Base-by-base conservation (phyloP, 2,888 invertebrate species). In the Drosophila pegasa region DNA sequence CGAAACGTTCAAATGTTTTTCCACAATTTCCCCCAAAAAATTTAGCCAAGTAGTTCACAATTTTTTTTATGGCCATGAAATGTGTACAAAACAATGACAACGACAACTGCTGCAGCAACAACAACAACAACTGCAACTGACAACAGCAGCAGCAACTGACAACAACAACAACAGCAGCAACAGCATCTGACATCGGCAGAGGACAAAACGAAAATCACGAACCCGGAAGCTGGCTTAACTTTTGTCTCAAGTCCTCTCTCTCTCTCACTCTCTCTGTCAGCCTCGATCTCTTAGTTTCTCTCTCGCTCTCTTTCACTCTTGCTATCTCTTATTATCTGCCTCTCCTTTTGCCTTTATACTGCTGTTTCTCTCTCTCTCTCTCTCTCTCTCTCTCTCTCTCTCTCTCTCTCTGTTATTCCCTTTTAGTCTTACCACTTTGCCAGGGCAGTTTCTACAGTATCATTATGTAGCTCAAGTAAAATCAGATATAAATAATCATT, bases 141-240 rank as follows among this genome's bases (percentile, higher is more conserved):
- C 73, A 71, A 76, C 57, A 45, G 58, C 52, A 33, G 27, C 43
- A 27, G 50, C 50, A 50, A 50, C 50, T 37, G 65, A 52, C 65
- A 75, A 54, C 66, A 41, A 52, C 78, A 67, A 16, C 47, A 54
- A 45, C 67, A 77, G 45, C 61, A 47, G 50, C 80, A 65, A 14
- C 52, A 54, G 71, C 57, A 50, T 55, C 47, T 48, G 50, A 50
- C 50, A 60, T 25, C 45, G 51, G n/a, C 58, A 63, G 71, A 76
- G 77, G 76, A 83, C 77, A 87, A 90, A 81, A 80, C 76, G 78
- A 89, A 89, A 90, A 91, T 91, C 90, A 91, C 90, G 90, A 91
- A 90, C 90, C 90, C 91, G 90, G 90, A 91, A 91, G 90, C 89
- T 78, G 80, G 45, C 67, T 68, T 66, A 66, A 27, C 43, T 58